These are phyloP conservation scores for Numenius phaeopus DNA, from an alignment of 2,797 vertebrate species.

Conservation along the genomic window DNA sequence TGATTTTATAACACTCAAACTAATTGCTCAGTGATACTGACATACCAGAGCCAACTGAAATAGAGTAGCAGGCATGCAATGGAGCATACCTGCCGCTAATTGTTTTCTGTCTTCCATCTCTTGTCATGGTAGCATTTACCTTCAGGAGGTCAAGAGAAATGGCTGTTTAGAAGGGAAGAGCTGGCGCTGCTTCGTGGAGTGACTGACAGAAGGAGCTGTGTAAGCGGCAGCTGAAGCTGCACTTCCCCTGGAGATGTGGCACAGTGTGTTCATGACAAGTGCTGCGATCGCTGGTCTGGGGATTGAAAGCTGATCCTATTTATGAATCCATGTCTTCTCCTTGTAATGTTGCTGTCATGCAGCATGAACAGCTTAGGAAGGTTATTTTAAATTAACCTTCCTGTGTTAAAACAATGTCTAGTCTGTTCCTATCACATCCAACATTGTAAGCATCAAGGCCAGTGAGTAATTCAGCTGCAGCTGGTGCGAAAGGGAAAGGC, in stretches of 20 bases:
- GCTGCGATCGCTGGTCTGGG: slow-evolving; percentile 35
- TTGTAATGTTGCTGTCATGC: slow-evolving; percentile 50
- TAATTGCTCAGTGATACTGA: neutral
- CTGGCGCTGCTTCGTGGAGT: neutral
- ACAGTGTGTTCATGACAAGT: slow-evolving; percentile 42
- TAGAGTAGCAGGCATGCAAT: neutral
- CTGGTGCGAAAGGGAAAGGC: neutral
- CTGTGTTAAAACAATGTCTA: slow-evolving; percentile 54
- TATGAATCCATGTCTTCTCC: slow-evolving; percentile 41
- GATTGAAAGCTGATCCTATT: slow-evolving; percentile 54
- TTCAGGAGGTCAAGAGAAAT: neutral
- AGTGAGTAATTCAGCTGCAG: neutral
- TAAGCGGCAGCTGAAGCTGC: slow-evolving; percentile 24
- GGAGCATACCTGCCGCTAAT: neutral
- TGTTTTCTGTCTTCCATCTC: slow-evolving; percentile 32
- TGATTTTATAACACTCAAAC: neutral
- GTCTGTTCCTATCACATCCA: slow-evolving; percentile 64
- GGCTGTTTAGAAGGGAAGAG: neutral
- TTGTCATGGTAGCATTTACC: slow-evolving; percentile 4
- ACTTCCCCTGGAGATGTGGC: neutral
- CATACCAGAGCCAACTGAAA: neutral
- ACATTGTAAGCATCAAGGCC: slow-evolving; percentile 20
- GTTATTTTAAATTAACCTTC: slow-evolving; percentile 74
- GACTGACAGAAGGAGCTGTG: slow-evolving; percentile 52
- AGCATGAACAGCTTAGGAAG: slow-evolving; percentile 50